Percentiles rank a stretch among this genome's conserved stretches.
These are phyloP conservation scores for Yoshiicerus persimilis DNA, from an alignment of 1,140 invertebrate genomes.

Conservation along the genomic window DNA sequence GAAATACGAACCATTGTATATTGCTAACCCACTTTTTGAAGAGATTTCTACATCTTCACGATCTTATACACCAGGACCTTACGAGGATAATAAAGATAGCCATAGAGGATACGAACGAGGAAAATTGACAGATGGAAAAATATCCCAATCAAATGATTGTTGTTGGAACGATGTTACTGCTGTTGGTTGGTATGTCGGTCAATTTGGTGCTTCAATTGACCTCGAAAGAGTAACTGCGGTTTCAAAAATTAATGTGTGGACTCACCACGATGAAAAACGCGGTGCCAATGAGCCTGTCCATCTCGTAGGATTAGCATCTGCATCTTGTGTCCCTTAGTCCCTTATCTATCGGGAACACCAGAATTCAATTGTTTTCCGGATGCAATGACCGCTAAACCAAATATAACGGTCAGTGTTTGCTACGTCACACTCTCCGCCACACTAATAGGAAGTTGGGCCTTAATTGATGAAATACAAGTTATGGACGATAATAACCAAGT, in stretches of 20 bases:
- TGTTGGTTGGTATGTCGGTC: neutral
- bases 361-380: neutral
- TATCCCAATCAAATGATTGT: neutral
- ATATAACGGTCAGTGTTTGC: neutral
- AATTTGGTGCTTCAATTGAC: neutral
- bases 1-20: neutral
- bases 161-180: neutral
- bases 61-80: neutral
- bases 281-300: neutral
- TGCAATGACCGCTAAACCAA: neutral
- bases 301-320: neutral
- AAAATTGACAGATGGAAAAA: neutral
- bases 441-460: too few relatives aligned
- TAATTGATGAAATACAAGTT: neutral
- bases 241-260: neutral
- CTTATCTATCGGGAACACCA: neutral
- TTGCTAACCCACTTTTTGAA: neutral
- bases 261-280: neutral
- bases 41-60: neutral
- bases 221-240: neutral
- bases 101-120: neutral
- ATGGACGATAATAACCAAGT: neutral
- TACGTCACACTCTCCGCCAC: neutral
- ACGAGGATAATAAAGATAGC: neutral
- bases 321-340: neutral